These are phyloP conservation scores for Hoplostethus atlanticus DNA, from an alignment of 2,797 vertebrate genomes.

Conservation along the genomic window DNA sequence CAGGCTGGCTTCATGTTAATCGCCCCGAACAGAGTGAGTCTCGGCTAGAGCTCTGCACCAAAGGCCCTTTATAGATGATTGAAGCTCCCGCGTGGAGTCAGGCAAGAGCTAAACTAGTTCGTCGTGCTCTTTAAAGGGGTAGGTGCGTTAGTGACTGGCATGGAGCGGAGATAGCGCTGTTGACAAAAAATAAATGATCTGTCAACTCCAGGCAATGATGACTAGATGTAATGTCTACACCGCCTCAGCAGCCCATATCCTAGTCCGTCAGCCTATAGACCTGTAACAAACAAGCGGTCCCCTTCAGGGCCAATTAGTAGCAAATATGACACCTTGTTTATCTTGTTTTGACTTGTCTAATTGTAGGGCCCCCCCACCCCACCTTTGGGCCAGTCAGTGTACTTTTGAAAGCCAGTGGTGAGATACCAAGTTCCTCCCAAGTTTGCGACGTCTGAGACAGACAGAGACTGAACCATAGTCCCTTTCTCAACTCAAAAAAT, in stretches of 20 bases:
- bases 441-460: conserved; percentile 4
- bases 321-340: conserved; percentile 57
- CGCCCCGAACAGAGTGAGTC: conserved; percentile 40
- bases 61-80: conserved; percentile 49
- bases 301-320: conserved; percentile 37
- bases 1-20: conserved; percentile 59
- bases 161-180: conserved; percentile 32
- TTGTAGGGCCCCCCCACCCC: conserved; percentile 15
- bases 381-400: conserved; percentile 23
- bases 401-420: neutral
- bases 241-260: conserved; percentile 8
- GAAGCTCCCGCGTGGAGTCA: conserved; percentile 33
- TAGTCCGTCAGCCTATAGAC: conserved; percentile 27
- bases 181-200: conserved; percentile 65
- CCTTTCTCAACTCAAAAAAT: neutral
- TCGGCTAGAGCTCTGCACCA: conserved; percentile 50
- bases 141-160: conserved; percentile 28
- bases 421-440: no score
- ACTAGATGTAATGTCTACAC: conserved; percentile 29
- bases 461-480: neutral
- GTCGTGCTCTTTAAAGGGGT: neutral
- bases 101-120: neutral
- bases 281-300: conserved; percentile 28
- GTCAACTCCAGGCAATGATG: conserved; percentile 31
- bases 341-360: conserved; percentile 59